phyloP scores from a whole-genome alignment of 1,140 invertebrate species.

The Drosophila nigrodunni region DNA sequence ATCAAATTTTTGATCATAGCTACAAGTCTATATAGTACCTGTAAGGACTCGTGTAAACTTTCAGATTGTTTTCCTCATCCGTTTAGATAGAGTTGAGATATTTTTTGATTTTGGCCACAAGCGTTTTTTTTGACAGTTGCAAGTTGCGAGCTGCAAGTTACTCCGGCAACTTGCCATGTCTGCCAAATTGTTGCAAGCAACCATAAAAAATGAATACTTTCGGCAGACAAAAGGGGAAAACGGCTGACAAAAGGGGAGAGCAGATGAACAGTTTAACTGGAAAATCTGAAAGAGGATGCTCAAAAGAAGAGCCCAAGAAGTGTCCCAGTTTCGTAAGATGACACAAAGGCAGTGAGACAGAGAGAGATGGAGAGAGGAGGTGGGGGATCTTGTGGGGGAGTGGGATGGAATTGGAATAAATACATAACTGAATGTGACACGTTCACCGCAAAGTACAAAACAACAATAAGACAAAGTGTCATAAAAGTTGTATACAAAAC shows the following conservation, averaged over 20 bases:
- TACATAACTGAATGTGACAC: slow-evolving; percentile 82
- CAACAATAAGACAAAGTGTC: slow-evolving; percentile 81
- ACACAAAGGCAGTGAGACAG: not conserved
- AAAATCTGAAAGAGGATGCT: slow-evolving; percentile 75
- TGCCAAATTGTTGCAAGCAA: slow-evolving; percentile 22
- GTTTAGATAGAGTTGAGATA: slow-evolving; percentile 7
- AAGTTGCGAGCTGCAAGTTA: slow-evolving; percentile 34
- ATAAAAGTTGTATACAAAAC: slow-evolving; percentile 82
- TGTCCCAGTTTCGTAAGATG: slow-evolving; percentile 24
- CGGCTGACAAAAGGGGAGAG: not conserved
- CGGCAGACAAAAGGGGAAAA: too few species aligned
- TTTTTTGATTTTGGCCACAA: slow-evolving; percentile 39
- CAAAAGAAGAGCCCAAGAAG: slow-evolving; percentile 50
- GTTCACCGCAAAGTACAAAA: slow-evolving; percentile 77
- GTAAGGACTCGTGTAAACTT: too few species aligned
- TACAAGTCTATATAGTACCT: too few species aligned
- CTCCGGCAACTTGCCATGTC: slow-evolving; percentile 6
- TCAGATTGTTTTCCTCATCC: slow-evolving; percentile 10
- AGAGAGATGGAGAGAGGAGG: not conserved
- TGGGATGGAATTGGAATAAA: slow-evolving; percentile 68
- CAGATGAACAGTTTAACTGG: slow-evolving; percentile 39
- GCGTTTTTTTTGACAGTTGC: slow-evolving; percentile 53
- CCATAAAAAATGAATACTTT: slow-evolving; percentile 1
- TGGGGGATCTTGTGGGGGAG: not conserved
- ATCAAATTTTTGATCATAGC: too few species aligned